Evolutionary conservation across 1,140 invertebrate genomes (phyloP).

Genomic region (Carcinoscorpius rotundicauda): DNA sequence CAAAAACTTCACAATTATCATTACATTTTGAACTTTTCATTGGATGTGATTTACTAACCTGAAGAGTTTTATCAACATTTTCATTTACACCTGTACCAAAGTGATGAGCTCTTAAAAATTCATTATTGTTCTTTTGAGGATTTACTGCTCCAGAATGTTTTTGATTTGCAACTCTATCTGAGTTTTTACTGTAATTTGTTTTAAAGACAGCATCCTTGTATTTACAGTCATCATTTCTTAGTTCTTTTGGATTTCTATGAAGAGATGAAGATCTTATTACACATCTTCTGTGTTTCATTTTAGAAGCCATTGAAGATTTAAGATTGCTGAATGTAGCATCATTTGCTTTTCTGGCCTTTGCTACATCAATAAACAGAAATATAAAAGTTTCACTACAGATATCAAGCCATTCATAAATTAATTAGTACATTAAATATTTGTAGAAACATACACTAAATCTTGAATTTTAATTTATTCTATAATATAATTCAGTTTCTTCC

Average conservation of each 20-base stretch:
- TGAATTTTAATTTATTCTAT: too few relatives aligned
- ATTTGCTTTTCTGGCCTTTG: constrained; percentile 68
- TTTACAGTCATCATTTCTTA: constrained; percentile 19
- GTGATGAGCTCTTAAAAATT: constrained; percentile 3
- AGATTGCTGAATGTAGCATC: constrained; percentile 83
- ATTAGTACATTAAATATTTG: too few relatives aligned
- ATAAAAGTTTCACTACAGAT: too few relatives aligned
- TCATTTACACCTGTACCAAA: neutral
- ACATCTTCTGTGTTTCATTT: constrained; percentile 89
- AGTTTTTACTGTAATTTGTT: constrained; percentile 4
- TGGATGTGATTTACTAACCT: neutral
- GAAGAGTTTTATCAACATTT: neutral
- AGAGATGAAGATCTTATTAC: constrained; percentile 76
- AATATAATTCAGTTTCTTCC: too few relatives aligned
- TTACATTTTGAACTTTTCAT: too few relatives aligned
- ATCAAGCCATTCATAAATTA: too few relatives aligned
- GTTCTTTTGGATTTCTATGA: constrained; percentile 51
- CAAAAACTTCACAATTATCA: too few relatives aligned
- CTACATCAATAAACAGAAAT: constrained; percentile 19
- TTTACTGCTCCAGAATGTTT: neutral
- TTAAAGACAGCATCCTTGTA: constrained; percentile 12
- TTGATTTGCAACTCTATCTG: neutral
- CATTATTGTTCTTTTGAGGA: neutral
- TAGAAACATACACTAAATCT: too few relatives aligned
- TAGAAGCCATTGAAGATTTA: constrained; percentile 69